Conservation (phyloP, 2,113 vertebrate genomes). For the Rhagologus leucostigma region DNA sequence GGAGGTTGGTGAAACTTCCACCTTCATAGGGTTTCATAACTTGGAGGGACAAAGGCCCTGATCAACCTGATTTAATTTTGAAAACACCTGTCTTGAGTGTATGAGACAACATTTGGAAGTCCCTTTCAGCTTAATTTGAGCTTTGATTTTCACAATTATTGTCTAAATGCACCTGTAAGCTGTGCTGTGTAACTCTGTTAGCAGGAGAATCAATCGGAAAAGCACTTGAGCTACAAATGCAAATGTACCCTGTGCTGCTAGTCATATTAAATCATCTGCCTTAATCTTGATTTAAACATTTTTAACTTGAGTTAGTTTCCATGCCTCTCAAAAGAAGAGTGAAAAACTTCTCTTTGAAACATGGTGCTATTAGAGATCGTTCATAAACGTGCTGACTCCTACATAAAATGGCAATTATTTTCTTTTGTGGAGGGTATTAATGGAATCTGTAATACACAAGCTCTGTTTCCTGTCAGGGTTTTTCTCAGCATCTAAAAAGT, state of each 20-base stretch:
- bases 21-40: neutral
- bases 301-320: neutral
- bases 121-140: neutral
- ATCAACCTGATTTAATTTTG: neutral
- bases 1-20: neutral
- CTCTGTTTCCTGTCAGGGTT: neutral
- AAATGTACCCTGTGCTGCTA: neutral
- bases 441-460: neutral
- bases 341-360: neutral
- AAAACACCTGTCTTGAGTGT: neutral
- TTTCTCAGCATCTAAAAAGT: neutral
- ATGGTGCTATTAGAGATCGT: fast-evolving
- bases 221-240: neutral
- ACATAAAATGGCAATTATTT: neutral
- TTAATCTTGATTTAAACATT: neutral
- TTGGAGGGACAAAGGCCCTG: neutral
- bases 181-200: neutral
- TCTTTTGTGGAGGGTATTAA: neutral
- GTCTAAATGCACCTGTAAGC: neutral
- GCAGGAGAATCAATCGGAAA: neutral
- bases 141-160: neutral
- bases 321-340: neutral
- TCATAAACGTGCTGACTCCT: neutral
- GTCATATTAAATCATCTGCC: neutral
- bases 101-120: neutral